These are phyloP conservation scores for Palloptera scutellata DNA, from an alignment of 2,888 invertebrate species.

Conservation along the genomic window DNA sequence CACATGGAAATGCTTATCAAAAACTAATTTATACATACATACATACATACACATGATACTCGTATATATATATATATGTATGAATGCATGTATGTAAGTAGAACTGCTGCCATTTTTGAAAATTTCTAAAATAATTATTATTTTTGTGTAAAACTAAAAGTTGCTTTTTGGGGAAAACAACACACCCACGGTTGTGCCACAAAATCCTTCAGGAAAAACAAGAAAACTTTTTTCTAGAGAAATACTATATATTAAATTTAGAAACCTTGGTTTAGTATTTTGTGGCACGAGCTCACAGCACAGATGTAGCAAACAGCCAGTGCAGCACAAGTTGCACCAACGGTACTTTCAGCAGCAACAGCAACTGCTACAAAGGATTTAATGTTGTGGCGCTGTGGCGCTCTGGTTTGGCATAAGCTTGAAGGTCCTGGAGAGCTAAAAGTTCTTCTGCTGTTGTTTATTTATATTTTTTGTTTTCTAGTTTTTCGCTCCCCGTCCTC, in stretches of 20 bases:
- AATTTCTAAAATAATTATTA: slow-evolving; percentile 14
- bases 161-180: slow-evolving; percentile 4
- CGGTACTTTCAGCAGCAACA: not conserved
- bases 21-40: not conserved
- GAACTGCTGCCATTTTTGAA: slow-evolving; percentile 5
- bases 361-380: not conserved
- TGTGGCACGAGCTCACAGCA: slow-evolving; percentile 16
- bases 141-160: slow-evolving; percentile 5
- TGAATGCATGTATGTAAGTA: not conserved
- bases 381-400: too few species aligned
- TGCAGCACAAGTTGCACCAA: too few species aligned
- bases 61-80: not conserved
- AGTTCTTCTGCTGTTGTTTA: not conserved
- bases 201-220: slow-evolving; percentile 11
- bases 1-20: too few species aligned
- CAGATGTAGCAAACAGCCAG: not conserved
- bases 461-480: not conserved
- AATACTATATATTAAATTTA: slow-evolving; percentile 23
- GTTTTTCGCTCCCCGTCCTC: too few species aligned
- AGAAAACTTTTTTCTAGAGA: slow-evolving; percentile 21
- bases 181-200: not conserved
- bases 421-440: not conserved
- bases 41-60: not conserved
- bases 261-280: slow-evolving; percentile 26
- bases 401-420: not conserved